These are phyloP conservation scores for Ctenopoma kingsleyae DNA, from an alignment of 2,797 vertebrate species.

Conservation along the genomic window DNA sequence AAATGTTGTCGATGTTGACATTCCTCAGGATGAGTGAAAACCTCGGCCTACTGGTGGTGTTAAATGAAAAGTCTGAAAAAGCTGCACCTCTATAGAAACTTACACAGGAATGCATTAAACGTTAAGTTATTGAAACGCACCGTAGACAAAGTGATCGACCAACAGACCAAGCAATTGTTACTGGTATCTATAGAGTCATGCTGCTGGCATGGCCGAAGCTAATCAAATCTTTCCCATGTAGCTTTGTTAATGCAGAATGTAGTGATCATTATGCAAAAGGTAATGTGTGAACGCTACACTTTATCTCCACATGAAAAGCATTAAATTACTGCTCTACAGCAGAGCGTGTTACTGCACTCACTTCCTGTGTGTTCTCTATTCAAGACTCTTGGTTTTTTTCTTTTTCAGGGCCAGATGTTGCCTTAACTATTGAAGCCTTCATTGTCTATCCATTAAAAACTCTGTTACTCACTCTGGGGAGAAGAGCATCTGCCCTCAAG, in stretches of 20 bases:
- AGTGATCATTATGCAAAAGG: background rate
- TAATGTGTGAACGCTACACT: background rate
- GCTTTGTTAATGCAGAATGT: background rate
- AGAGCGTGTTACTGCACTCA: background rate
- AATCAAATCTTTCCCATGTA: background rate
- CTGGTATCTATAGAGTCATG: background rate
- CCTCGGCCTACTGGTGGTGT: no score
- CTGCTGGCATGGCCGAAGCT: no score
- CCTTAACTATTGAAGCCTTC: conserved; percentile 49
- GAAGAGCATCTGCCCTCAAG: conserved; percentile 60
- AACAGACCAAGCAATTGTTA: background rate
- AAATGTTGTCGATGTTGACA: no score
- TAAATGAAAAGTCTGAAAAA: background rate
- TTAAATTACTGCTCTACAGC: conserved; percentile 1
- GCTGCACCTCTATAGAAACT: background rate
- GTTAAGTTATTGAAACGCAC: background rate
- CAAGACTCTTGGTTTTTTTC: conserved; percentile 25
- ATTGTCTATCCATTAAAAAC: conserved; percentile 64
- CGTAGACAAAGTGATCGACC: background rate
- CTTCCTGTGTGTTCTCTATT: conserved; percentile 40
- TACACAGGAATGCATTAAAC: background rate
- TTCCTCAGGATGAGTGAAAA: background rate
- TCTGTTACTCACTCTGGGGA: conserved; percentile 56
- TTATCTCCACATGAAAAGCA: background rate
- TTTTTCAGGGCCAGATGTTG: conserved; percentile 56